These are phyloP conservation scores for Epizoanthus scotinus DNA, from an alignment of 92 coral and sea anemone genomes.

Conservation along the genomic window DNA sequence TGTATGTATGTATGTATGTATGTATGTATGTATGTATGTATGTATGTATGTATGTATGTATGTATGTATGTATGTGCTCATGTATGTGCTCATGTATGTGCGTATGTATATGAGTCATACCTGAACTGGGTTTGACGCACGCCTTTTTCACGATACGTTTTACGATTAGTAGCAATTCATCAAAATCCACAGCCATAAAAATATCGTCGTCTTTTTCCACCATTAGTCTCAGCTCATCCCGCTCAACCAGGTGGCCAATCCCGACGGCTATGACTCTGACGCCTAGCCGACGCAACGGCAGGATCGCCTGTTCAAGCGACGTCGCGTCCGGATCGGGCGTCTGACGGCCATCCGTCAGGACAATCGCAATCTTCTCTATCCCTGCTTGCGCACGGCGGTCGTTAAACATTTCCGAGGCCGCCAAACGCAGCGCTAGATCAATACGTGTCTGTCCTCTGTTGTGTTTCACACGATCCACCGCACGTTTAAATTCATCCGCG, in stretches of 20 bases:
- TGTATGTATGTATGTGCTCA: no score
- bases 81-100: no score
- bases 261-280: constrained; percentile 73
- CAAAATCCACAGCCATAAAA: constrained; percentile 64
- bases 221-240: constrained; percentile 64
- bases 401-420: constrained; percentile 58
- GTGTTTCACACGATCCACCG: constrained; percentile 59
- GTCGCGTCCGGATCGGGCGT: constrained; percentile 66
- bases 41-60: no score
- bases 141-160: constrained; percentile 66
- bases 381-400: constrained; percentile 65
- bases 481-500: constrained; percentile 58
- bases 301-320: constrained; percentile 52
- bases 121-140: constrained; percentile 52
- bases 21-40: no score
- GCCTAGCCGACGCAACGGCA: constrained; percentile 61
- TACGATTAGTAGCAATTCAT: constrained; percentile 65
- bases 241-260: constrained; percentile 71
- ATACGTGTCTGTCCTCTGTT: constrained; percentile 81
- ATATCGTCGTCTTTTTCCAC: constrained; percentile 67
- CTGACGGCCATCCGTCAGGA: constrained; percentile 89
- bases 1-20: no score
- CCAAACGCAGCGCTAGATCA: constrained; percentile 74
- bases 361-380: constrained; percentile 66
- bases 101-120: neutral